Conservation (phyloP, 2,113 vertebrate species). For the Plotosus lineatus region DNA sequence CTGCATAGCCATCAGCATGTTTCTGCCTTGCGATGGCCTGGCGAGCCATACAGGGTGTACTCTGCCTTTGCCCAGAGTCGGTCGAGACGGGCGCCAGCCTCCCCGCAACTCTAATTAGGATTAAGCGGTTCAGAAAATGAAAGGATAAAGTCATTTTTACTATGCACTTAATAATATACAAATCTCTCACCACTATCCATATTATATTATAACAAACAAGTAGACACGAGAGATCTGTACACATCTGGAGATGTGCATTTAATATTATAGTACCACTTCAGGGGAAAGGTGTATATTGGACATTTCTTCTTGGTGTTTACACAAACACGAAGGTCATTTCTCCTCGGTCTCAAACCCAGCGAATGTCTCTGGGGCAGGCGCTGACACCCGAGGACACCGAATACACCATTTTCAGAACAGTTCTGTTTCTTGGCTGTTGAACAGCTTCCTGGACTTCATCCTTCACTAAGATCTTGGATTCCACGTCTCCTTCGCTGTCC, state of each 20-base stretch:
- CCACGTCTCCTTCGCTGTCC: constrained; percentile 24
- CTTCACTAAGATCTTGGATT: constrained; percentile 26
- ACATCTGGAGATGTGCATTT: too few relatives aligned
- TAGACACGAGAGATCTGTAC: too few relatives aligned
- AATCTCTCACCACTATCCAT: neutral
- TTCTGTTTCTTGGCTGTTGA: constrained; percentile 41
- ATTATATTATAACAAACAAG: constrained; percentile 1
- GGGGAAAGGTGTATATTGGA: neutral
- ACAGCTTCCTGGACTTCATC: constrained; percentile 7
- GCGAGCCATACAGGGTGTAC: too few relatives aligned
- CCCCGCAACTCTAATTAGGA: too few relatives aligned
- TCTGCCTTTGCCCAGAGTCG: too few relatives aligned
- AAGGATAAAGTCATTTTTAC: neutral
- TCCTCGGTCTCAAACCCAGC: constrained; percentile 76
- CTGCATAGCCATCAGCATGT: too few relatives aligned
- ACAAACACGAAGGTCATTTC: neutral
- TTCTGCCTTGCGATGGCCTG: too few relatives aligned
- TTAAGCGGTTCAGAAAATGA: too few relatives aligned
- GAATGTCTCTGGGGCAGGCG: constrained; percentile 57
- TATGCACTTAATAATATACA: neutral
- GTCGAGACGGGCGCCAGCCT: too few relatives aligned
- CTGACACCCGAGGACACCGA: constrained; percentile 53
- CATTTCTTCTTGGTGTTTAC: neutral
- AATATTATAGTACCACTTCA: constrained; percentile 8
- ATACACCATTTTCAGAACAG: constrained; percentile 60